These are phyloP conservation scores for Heliconius charithonia DNA, from an alignment of 2,888 invertebrate species.

Conservation along the genomic window DNA sequence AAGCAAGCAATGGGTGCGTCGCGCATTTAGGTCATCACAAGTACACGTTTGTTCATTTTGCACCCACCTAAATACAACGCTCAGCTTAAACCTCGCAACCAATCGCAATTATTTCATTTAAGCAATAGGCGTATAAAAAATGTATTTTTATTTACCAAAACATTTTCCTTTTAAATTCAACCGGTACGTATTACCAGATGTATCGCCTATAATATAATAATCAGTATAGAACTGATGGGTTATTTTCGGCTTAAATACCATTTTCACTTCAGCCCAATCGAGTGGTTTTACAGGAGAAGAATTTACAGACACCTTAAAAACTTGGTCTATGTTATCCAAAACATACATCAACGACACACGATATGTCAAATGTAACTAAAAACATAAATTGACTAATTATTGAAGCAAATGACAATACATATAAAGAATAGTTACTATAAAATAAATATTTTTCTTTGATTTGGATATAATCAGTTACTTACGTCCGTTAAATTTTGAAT, in stretches of 20 bases:
- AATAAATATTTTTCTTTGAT: background rate
- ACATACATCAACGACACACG: conserved; percentile 68
- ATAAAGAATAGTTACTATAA: background rate
- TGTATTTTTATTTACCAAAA: conserved; percentile 60
- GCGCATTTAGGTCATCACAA: too few relatives aligned
- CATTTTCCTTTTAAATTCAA: conserved; percentile 71
- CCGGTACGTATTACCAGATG: conserved; percentile 62
- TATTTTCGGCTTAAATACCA: conserved; percentile 67
- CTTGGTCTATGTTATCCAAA: conserved; percentile 70
- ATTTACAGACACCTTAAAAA: conserved; percentile 66
- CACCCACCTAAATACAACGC: background rate
- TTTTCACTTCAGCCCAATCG: conserved; percentile 59
- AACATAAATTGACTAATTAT: conserved; percentile 36
- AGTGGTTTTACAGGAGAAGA: conserved; percentile 61
- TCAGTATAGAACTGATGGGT: conserved; percentile 73
- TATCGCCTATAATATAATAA: conserved; percentile 72
- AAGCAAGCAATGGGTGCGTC: too few relatives aligned
- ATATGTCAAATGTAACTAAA: conserved; percentile 65
- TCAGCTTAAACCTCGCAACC: background rate
- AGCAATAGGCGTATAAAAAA: background rate
- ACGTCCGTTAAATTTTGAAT: conserved; percentile 66
- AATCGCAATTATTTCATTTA: background rate
- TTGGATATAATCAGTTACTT: conserved; percentile 46
- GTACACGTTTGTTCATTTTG: too few relatives aligned
- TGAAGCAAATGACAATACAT: background rate